These are phyloP conservation scores for Torymus tubicola DNA, from an alignment of 2,888 invertebrate genomes.

Conservation along the genomic window DNA sequence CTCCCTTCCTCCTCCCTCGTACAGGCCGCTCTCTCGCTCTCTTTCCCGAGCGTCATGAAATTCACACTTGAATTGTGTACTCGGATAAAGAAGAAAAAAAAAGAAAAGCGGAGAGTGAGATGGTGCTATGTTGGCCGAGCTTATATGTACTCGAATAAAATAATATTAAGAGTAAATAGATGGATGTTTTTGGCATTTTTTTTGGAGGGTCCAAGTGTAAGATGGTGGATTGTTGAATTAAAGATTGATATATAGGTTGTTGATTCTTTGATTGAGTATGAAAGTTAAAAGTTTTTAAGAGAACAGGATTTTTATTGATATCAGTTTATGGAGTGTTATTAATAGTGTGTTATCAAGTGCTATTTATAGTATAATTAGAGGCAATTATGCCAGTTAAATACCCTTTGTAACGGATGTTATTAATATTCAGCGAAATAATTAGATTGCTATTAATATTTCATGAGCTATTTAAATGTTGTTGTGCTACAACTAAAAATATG, in stretches of 20 bases:
- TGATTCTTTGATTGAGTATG: no score
- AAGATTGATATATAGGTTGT: no score
- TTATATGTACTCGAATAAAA: constrained; percentile 23
- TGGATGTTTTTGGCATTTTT: background rate
- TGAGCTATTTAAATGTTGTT: background rate
- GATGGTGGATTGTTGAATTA: no score
- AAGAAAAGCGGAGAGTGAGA: background rate
- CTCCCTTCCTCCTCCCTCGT: background rate
- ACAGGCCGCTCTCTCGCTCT: background rate
- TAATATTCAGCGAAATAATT: background rate
- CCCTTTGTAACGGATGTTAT: background rate
- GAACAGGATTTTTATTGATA: no score
- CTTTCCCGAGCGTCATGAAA: constrained; percentile 50
- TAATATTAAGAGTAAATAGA: constrained; percentile 23
- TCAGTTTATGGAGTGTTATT: no score
- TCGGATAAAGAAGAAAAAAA: constrained; percentile 28
- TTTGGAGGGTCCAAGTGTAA: background rate
- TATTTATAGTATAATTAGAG: no score
- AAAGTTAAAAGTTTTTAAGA: no score
- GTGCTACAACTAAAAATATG: no score
- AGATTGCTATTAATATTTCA: background rate
- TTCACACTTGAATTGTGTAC: constrained; percentile 57
- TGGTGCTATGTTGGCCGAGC: background rate
- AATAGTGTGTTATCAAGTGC: no score
- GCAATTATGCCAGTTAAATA: no score